phyloP scores from a whole-genome alignment of 2,888 invertebrate genomes.

The Eristalinus aeneus region DNA sequence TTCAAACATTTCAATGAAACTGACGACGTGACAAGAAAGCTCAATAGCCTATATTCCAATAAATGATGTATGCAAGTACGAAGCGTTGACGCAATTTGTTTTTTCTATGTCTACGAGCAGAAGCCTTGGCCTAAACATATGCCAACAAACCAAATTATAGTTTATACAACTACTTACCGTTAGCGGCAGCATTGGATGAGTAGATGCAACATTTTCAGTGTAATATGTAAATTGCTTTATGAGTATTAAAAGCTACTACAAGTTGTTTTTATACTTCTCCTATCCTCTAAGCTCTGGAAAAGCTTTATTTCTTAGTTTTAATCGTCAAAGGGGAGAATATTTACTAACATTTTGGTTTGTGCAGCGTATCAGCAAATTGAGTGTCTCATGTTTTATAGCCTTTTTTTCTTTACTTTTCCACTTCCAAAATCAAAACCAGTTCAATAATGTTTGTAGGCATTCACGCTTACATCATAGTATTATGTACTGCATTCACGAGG shows the following conservation, averaged over 20 bases:
- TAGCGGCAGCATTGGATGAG: background rate
- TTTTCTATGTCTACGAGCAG: slow-evolving; percentile 16
- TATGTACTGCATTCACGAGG: slow-evolving; percentile 33
- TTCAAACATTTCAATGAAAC: slow-evolving; percentile 37
- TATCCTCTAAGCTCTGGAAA: background rate
- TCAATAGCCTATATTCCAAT: slow-evolving; percentile 22
- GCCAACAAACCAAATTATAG: slow-evolving; percentile 24
- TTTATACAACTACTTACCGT: slow-evolving; percentile 5
- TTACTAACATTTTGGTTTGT: background rate
- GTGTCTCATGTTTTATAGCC: background rate
- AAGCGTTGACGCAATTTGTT: slow-evolving; percentile 39
- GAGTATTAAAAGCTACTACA: background rate
- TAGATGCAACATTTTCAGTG: background rate
- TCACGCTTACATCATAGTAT: slow-evolving; percentile 36
- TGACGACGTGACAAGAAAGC: slow-evolving; percentile 49
- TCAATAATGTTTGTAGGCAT: slow-evolving; percentile 28
- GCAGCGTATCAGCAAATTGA: slow-evolving; percentile 8
- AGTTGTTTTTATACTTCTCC: background rate
- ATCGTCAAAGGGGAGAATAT: background rate
- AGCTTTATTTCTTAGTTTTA: background rate
- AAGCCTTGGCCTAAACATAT: slow-evolving; percentile 57
- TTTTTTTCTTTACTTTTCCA: slow-evolving; percentile 11
- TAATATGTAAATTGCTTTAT: background rate
- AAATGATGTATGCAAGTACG: slow-evolving; percentile 23
- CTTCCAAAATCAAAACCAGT: slow-evolving; percentile 31